These are phyloP conservation scores for Rhyacophila evoluta DNA, from an alignment of 2,888 invertebrate genomes.

Conservation along the genomic window DNA sequence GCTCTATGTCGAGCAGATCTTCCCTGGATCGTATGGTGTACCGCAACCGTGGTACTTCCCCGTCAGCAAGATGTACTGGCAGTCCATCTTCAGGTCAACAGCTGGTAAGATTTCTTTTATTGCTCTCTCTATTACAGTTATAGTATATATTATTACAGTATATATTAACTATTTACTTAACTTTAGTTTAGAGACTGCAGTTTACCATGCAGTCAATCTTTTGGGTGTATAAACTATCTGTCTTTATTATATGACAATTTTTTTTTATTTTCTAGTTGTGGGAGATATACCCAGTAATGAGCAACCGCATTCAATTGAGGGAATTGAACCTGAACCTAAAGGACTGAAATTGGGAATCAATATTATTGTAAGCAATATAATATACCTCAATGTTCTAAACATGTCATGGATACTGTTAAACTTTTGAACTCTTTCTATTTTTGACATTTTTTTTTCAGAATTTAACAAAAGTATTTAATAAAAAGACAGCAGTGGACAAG, in stretches of 20 bases:
- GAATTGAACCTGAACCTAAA: conserved; percentile 67
- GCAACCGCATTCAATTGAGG: conserved; percentile 56
- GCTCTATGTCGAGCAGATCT: conserved; percentile 87
- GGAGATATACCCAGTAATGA: conserved; percentile 53
- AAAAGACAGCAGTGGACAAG: conserved; percentile 75
- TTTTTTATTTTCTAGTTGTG: conserved; percentile 46
- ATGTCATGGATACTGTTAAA: neutral
- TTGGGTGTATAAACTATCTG: too few species aligned
- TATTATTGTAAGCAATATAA: conserved; percentile 50
- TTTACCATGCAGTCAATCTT: too few species aligned
- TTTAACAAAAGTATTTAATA: conserved; percentile 74
- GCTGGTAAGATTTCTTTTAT: conserved; percentile 38
- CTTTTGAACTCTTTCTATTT: conserved; percentile 30
- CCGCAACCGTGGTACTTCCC: conserved; percentile 86
- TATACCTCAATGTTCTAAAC: too few species aligned
- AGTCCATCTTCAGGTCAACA: conserved; percentile 58
- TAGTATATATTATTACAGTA: too few species aligned
- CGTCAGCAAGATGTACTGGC: conserved; percentile 73
- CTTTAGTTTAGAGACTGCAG: too few species aligned
- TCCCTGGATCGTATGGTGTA: conserved; percentile 89
- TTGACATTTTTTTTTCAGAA: conserved; percentile 66
- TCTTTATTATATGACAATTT: too few species aligned
- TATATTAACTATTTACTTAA: too few species aligned
- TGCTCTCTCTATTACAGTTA: too few species aligned
- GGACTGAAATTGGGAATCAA: conserved; percentile 62